phyloP scores from a whole-genome alignment of 2,113 vertebrate genomes.

The Seriola rivoliana region DNA sequence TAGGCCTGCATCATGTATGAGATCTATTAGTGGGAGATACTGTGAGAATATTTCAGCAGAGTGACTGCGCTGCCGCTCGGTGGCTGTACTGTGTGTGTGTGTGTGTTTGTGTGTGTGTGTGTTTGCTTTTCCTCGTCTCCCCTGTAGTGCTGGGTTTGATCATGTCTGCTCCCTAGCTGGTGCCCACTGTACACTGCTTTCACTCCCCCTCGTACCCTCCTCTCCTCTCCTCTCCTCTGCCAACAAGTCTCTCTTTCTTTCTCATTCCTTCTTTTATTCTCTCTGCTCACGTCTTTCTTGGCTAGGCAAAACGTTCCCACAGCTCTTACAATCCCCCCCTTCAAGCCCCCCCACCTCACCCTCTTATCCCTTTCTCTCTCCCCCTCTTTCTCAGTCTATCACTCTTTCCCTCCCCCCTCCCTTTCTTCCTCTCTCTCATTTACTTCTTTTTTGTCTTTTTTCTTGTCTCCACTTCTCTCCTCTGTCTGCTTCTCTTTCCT shows the following conservation, averaged over 20 bases:
- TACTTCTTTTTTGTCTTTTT: slow-evolving; percentile 43
- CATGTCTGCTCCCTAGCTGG: slow-evolving; percentile 56
- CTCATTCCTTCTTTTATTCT: slow-evolving; percentile 76
- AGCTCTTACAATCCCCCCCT: slow-evolving; percentile 65
- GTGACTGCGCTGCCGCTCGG: neutral
- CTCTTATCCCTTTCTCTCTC: neutral
- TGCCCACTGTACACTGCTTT: slow-evolving; percentile 61
- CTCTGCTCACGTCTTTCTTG: slow-evolving; percentile 74
- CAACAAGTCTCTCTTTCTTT: slow-evolving; percentile 81
- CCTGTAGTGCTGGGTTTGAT: slow-evolving; percentile 50
- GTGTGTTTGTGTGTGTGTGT: slow-evolving; percentile 36
- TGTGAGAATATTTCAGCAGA: slow-evolving; percentile 23
- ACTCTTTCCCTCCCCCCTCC: slow-evolving; percentile 20
- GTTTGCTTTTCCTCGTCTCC: slow-evolving; percentile 55
- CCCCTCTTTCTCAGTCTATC: slow-evolving; percentile 45
- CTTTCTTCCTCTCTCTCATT: slow-evolving; percentile 50
- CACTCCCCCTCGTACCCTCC: neutral
- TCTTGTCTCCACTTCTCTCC: slow-evolving; percentile 40
- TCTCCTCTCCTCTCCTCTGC: slow-evolving; percentile 55
- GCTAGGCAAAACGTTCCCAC: slow-evolving; percentile 74
- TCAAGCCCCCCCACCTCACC: neutral
- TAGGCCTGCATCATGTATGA: too few species aligned
- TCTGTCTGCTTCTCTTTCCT: slow-evolving; percentile 26
- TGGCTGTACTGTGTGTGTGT: slow-evolving; percentile 17
- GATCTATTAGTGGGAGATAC: neutral